Evolutionary conservation across 2,888 invertebrate genomes (phyloP), one percentile per base, ranked within the genome.

Genomic region (Synergus gifuensis): DNA sequence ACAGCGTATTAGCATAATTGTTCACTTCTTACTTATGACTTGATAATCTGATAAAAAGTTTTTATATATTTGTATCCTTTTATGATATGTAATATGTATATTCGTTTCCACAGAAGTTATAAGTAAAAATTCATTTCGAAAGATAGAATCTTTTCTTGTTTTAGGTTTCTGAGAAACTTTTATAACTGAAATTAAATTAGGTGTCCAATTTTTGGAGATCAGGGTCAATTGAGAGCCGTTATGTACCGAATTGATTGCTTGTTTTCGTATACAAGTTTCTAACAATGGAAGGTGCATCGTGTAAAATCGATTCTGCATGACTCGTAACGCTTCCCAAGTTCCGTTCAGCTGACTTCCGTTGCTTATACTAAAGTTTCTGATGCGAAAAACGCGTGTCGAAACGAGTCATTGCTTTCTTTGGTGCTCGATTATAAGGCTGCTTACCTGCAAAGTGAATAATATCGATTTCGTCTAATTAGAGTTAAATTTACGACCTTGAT

Each of bases 261-360:
- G 36, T 28, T 49, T 54, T 73, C 28, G 18, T 22, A 60, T 60
- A n/a, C 64, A 66, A 66, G 49, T 28, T 9, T 16, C 28, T n/a
- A 73, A 44, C 46, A 36, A 73, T 73, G 49, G 49, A 73, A 73
- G 69, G 69, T 46, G 49, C 78, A 63, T 78, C 22, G 66, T 54
- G 44, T 60, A 42, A 78, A 78, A 83, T 83, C 83, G 83, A 83
- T 81, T 81, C 76, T 62, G 42, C 69, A 14, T 46, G 60, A 77
- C 69, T 77, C 79, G 18, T 42, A 49, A 73, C 69, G 69, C 69
- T 73, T 73, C 49, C 69, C 80, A 66, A 81, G 79, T 83, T 83
- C 84, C 84, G 84, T 79, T 84, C 82, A 83, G 84, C 84, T 83
- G 84, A 80, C 82, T 83, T 84, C 84, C 84, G 79, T 28, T 60